Base-by-base conservation (phyloP, 2,888 invertebrate species). In the Drosophila emarginata region DNA sequence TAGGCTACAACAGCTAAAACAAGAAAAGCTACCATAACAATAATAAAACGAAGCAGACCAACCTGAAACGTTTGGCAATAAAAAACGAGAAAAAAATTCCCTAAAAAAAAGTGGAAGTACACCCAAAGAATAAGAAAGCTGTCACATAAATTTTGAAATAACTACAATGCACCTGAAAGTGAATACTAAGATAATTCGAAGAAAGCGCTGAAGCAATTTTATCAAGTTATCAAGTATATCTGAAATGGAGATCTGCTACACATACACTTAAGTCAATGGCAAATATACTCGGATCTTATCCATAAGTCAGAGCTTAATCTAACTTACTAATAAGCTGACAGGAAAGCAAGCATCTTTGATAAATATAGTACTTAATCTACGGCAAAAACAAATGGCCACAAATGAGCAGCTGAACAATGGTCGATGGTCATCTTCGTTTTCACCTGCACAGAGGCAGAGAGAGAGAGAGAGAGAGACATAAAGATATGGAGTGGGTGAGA, bases 321-420 rank as follows among this genome's bases (percentile, higher is more conserved):
- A 45, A 45, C 45, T 50, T 64, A 67, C 81, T 83, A 83, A 83
- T 88, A 83, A 88, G 84, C 88, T 83, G 82, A 70, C 82, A 88
- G 60, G 70, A 78, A 67, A 80, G 65, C 88, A 88, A 88, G 85
- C 78, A 66, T 78, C 69, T 87, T 82, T 82, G 87, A 83, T 88
- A 88, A 84, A 88, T 87, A 32, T 32, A 32, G 32, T 32, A 78
- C 64, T 60, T 61, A 67, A 74, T 70, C 72, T 74, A 86, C 73
- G 86, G 87, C 87, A 79, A 79, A 53, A 89, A 89, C 86, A 89
- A 89, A 85, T 85, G 63, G 67, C 68, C 72, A 52, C 73, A 87
- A 83, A 74, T 79, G 82, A 74, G 74, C 73, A 66, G 61, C 39
- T 28, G 26, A 52, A 18, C 40, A 76, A 67, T 72, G 63, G 64